These are phyloP conservation scores for Penelope pileata DNA, from an alignment of 2,113 vertebrate genomes.

Conservation along the genomic window DNA sequence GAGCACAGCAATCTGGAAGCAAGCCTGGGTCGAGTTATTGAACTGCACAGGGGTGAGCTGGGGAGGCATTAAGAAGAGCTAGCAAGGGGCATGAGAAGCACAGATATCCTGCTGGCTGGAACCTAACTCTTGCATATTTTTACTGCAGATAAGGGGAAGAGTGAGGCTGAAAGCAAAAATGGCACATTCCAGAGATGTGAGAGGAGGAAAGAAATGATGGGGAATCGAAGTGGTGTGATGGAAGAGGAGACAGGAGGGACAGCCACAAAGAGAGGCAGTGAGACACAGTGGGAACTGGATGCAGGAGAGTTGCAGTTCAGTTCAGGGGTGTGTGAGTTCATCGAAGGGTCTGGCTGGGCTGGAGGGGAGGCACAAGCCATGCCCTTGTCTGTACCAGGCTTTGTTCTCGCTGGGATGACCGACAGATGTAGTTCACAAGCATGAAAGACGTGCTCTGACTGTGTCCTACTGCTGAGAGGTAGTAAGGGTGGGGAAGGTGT, in stretches of 20 bases:
- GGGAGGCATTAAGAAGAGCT: not conserved
- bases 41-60: not conserved
- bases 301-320: not conserved
- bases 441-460: not conserved
- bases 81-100: not conserved
- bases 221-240: not conserved
- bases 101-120: not conserved
- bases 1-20: not conserved
- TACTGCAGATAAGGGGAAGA: not conserved
- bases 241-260: not conserved
- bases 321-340: not conserved
- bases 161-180: not conserved
- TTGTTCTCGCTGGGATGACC: not conserved
- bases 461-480: not conserved
- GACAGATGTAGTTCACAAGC: not conserved
- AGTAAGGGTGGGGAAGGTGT: not conserved
- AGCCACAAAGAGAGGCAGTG: rapidly evolving
- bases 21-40: not conserved
- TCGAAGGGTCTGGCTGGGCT: not conserved
- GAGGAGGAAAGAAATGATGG: not conserved
- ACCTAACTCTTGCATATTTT: not conserved
- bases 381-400: not conserved
- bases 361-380: not conserved
- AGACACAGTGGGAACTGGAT: not conserved
- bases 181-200: not conserved